These are phyloP conservation scores for Brachionus rotundiformis DNA, from an alignment of 1,140 invertebrate genomes.

Conservation along the genomic window DNA sequence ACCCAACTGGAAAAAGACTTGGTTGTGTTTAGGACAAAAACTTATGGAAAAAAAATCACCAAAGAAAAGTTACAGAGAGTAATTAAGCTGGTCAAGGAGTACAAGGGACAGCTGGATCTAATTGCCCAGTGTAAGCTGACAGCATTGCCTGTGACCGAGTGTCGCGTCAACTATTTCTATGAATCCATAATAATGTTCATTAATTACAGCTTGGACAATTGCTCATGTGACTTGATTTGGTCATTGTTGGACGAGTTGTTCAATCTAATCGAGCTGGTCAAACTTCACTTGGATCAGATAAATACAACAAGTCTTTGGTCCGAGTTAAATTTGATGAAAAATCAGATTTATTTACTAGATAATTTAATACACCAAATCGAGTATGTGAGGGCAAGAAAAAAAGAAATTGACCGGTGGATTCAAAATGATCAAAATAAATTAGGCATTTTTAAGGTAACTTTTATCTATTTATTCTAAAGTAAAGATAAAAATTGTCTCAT, in stretches of 20 bases:
- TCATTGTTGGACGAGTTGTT: not conserved
- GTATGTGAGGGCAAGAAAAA: conserved; percentile 8
- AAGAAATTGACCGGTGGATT: not conserved
- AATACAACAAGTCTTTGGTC: not conserved
- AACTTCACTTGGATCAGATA: not conserved
- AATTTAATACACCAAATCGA: not conserved
- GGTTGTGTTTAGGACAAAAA: not conserved
- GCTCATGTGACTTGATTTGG: not conserved
- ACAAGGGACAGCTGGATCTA: not conserved
- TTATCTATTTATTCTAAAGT: too few relatives aligned
- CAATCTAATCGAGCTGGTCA: not conserved
- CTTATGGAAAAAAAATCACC: not conserved
- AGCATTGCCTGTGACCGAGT: not conserved
- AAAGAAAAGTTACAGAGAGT: not conserved
- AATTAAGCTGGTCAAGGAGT: not conserved
- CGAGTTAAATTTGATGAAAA: not conserved
- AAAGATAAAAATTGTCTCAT: too few relatives aligned
- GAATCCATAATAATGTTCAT: not conserved
- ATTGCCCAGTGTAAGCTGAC: not conserved
- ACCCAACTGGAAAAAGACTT: conserved; percentile 23
- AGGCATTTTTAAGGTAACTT: not conserved
- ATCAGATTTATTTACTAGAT: not conserved
- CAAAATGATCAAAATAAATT: conserved; percentile 9
- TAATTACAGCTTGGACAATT: not conserved
- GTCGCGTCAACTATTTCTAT: not conserved